Base-by-base conservation (phyloP, 1,140 invertebrate genomes). In the Drosophila arawakana region DNA sequence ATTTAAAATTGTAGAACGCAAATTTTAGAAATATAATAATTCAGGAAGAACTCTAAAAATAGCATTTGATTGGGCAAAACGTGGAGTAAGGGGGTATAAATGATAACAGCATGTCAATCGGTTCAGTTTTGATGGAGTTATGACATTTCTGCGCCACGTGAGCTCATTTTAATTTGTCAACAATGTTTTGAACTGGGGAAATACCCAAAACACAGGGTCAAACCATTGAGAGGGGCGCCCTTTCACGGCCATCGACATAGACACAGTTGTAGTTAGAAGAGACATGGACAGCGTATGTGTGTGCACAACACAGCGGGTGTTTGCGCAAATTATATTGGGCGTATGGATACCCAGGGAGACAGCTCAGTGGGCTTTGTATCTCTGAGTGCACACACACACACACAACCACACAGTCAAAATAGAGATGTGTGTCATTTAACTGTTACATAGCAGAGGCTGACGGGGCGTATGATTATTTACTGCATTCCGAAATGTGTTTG, bases 301-400 rank as follows among this genome's bases (percentile, higher is more conserved):
- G 47, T 66, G 60, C 57, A 73, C 76, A 60, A 41, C 55, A 74
- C 54, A 57, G 78, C 78, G 73, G 78, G 82, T 71, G 78, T 60
- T 76, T 81, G 78, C 67, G 69, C 76, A 76, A 74, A 86, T 83
- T 83, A 80, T 83, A 76, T 72, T 83, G 72, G 59, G 35, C 58
- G 50, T 39, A 77, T 67, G 37, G 58, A 73, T 46, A 30, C 13
- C 25, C 21, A 52, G 15, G 39, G 18, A 35, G 30, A 55, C 49
- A 49, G 30, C 46, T 35, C 52, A 37, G 61, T 63, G 10, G 39
- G 41, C 39, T 15, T 30, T 47, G 3, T 46, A 37, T 60, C 21
- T 15, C 37, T 46, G 11, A 8, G n/a, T 30, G 21, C 18, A 50
- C 2, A 61, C 34, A 21, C 46, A 49, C 8, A 49, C 15, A 49